phyloP scores from a whole-genome alignment of 1,140 invertebrate species.

The Andricus grossulariae region DNA sequence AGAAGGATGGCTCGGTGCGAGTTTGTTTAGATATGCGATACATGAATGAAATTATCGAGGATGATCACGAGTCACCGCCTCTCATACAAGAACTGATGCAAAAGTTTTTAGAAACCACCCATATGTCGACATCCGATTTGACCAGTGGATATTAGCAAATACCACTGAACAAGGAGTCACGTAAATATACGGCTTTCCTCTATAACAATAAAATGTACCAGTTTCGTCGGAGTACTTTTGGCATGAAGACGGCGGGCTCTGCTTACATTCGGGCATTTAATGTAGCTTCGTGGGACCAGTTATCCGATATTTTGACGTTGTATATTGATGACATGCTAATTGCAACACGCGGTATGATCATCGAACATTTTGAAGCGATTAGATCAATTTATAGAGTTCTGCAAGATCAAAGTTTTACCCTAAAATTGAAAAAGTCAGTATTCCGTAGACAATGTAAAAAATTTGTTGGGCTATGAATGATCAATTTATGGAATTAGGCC shows the following conservation, averaged over 20 bases:
- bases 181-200: no score
- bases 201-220: no score
- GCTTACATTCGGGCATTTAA: no score
- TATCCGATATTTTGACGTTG: no score
- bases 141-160: neutral
- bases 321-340: neutral
- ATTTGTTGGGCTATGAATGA: no score
- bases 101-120: neutral
- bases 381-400: constrained; percentile 37
- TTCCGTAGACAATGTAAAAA: constrained; percentile 29
- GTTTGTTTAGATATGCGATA: no score
- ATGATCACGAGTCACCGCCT: neutral
- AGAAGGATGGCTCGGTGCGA: no score
- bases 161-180: no score
- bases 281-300: no score
- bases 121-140: neutral
- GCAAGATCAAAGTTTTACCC: constrained; percentile 42
- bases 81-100: neutral
- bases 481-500: no score
- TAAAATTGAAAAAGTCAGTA: constrained; percentile 45
- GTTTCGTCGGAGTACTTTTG: no score
- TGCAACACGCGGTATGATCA: constrained; percentile 32
- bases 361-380: constrained; percentile 26
- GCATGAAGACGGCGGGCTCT: no score
- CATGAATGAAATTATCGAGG: neutral